phyloP scores from a whole-genome alignment of 2,113 vertebrate genomes.

The Eptesicus fuscus region DNA sequence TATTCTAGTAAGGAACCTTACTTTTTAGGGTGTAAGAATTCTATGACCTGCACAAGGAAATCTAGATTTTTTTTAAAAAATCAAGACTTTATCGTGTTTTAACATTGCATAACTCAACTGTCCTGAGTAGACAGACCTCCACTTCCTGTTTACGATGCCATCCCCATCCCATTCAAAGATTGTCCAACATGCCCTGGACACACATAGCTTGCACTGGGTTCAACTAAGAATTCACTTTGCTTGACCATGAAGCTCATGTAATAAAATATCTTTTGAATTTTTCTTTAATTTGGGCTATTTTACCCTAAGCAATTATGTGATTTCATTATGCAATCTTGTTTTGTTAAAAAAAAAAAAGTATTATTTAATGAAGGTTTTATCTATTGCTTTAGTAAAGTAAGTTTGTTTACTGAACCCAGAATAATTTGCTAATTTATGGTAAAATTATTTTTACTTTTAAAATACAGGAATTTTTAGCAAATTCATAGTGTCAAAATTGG shows the following conservation, averaged over 20 bases:
- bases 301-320: neutral
- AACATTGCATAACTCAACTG: neutral
- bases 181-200: no score
- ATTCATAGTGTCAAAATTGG: neutral
- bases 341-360: neutral
- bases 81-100: neutral
- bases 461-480: neutral
- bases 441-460: constrained; percentile 11
- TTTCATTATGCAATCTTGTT: neutral
- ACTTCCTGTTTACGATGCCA: neutral
- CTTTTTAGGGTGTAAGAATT: neutral
- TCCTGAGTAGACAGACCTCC: neutral
- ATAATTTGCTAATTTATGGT: neutral
- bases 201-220: neutral
- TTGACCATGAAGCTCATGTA: neutral
- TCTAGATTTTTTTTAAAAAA: neutral
- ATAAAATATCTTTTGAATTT: neutral
- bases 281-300: neutral
- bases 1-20: neutral
- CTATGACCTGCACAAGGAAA: neutral
- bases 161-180: neutral
- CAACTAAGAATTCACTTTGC: neutral
- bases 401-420: neutral
- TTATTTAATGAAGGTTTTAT: neutral
- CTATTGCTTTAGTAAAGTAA: neutral